Conservation (phyloP, 2,113 vertebrate genomes). For the Dolichallabes microphthalmus region DNA sequence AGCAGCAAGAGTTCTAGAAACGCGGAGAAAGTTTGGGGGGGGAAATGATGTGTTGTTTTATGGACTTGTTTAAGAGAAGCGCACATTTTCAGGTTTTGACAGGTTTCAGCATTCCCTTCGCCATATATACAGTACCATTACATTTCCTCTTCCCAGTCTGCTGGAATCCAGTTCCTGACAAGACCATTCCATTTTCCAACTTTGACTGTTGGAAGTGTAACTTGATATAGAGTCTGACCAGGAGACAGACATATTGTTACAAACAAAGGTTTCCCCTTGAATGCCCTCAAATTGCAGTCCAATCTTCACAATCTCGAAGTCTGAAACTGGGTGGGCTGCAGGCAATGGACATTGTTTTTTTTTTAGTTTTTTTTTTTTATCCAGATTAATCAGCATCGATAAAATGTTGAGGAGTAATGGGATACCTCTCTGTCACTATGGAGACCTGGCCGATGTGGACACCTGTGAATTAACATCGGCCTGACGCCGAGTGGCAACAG, state of each 20-base stretch:
- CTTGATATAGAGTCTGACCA: slow-evolving; percentile 11
- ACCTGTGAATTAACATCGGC: slow-evolving; percentile 78
- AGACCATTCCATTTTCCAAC: background rate
- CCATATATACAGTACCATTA: background rate
- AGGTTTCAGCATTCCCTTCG: slow-evolving; percentile 7
- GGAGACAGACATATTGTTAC: slow-evolving; percentile 18
- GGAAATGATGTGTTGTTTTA: background rate
- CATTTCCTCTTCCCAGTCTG: background rate
- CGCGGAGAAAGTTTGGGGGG: background rate
- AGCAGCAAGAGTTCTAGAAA: background rate
- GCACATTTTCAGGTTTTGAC: background rate
- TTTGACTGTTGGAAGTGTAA: background rate
- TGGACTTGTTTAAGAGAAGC: background rate
- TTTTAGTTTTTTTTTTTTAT: slow-evolving; percentile 30
- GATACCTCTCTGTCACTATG: slow-evolving; percentile 73
- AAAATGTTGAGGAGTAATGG: slow-evolving; percentile 62
- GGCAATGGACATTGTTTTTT: slow-evolving; percentile 52
- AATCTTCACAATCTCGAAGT: slow-evolving; percentile 8
- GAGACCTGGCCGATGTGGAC: slow-evolving; percentile 69
- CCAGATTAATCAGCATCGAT: slow-evolving; percentile 68
- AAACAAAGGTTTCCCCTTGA: slow-evolving; percentile 25
- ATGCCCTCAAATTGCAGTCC: slow-evolving; percentile 36
- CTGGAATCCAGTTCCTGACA: slow-evolving; percentile 11
- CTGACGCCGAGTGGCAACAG: slow-evolving; percentile 52
- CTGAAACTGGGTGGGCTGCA: slow-evolving; percentile 15